A percentile compares a stretch with the other conserved stretches of the same genome.
These are phyloP conservation scores for Dendrocincla tyrannina DNA, from an alignment of 2,797 vertebrate species.

Conservation along the genomic window DNA sequence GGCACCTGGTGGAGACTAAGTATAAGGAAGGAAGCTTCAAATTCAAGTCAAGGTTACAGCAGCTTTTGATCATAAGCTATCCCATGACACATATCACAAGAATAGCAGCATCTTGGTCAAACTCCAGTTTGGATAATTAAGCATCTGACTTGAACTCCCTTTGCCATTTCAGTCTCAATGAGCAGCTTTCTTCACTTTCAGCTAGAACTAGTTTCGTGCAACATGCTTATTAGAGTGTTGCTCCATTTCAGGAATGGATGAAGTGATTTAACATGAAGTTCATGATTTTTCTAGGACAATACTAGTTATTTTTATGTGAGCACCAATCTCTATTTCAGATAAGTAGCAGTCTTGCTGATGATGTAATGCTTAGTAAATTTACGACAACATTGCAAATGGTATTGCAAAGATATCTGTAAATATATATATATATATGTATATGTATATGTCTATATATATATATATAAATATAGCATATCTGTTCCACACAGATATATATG, in stretches of 20 bases:
- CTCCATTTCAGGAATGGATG: neutral
- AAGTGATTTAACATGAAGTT: neutral
- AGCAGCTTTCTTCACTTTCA: neutral
- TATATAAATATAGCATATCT: too few relatives aligned
- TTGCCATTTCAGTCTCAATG: neutral
- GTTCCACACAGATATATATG: neutral
- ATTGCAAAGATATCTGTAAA: neutral
- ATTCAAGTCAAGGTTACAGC: neutral
- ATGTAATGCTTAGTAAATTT: neutral
- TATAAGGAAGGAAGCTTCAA: neutral
- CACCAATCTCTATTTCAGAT: neutral
- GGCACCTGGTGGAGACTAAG: neutral
- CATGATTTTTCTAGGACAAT: neutral
- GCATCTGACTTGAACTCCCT: neutral
- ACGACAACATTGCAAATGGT: neutral
- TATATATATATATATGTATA: too few relatives aligned
- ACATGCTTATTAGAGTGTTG: neutral
- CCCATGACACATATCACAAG: neutral
- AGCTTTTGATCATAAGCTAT: constrained; percentile 5
- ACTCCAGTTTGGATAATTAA: neutral
- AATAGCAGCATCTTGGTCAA: neutral
- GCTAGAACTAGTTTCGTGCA: neutral
- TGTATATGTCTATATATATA: too few relatives aligned
- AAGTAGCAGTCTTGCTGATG: neutral
- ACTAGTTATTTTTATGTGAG: neutral